Base-by-base conservation (phyloP, 2,888 invertebrate species). In the Opisthograptis luteolata region DNA sequence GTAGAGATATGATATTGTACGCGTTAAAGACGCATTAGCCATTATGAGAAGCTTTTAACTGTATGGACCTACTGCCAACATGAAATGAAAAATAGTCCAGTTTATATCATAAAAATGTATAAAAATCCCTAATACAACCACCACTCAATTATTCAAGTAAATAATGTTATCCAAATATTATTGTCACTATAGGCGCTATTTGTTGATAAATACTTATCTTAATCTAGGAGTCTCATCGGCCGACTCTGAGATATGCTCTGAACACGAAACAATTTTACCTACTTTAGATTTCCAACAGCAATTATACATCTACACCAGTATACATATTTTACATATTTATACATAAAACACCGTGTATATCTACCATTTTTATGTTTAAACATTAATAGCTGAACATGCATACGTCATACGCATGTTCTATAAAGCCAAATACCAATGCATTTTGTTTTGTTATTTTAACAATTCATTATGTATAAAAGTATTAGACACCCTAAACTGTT, bases 401-500 rank as follows among this genome's bases (percentile, higher is more conserved):
- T 75, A 74, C 51, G 64, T 58, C 60, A 61, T 76, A 79, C 76
- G 76, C 84, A 87, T 85, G 88, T 86, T 84, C 85, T 79, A 88
- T 91, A 91, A 91, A 91, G 91, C 91, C 91, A 89, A 88, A 84
- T 91, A 91, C 91, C 91, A 91, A 91, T 91, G 91, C 91, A 91
- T 91, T 82, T 84, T 79, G 78, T 78, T 69, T 76, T 84, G 84
- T 86, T 85, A 86, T 83, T n/a, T n/a, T 86, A 87, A 85, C 58
- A 64, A 61, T 62, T 61, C 52, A 62, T 76, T 75, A 70, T 70
- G 79, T 80, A 79, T 60, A 60, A 56, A 62, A 55, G 48, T 59
- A 59, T 56, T 35, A 50, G 58, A 61, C 57, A 61, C 48, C 51
- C 57, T 62, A 62, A 36, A 55, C 59, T 56, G 63, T 61, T 39